Evolutionary conservation across 2,113 vertebrate genomes (phyloP).

Genomic region (Macquaria australasica): DNA sequence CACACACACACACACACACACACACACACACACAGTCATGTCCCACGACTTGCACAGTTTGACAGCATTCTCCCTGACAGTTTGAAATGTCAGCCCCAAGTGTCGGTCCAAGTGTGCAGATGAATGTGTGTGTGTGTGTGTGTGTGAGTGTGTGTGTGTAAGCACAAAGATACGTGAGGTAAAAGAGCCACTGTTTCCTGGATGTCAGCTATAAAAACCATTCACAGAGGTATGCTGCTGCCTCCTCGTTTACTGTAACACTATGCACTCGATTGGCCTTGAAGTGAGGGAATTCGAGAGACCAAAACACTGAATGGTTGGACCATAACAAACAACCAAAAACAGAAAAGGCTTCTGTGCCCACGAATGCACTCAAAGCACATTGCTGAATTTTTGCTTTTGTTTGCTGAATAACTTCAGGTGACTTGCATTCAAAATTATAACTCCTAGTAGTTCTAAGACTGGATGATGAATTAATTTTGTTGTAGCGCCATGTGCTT

Average conservation of each 20-base stretch:
- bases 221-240: slow-evolving; percentile 46
- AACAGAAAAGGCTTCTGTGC: slow-evolving; percentile 31
- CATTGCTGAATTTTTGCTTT: slow-evolving; percentile 31
- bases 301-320: slow-evolving; percentile 17
- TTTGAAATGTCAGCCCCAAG: slow-evolving; percentile 80
- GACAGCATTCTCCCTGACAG: slow-evolving; percentile 75
- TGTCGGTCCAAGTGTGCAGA: slow-evolving; percentile 64
- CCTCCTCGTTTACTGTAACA: slow-evolving; percentile 38
- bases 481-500: neutral
- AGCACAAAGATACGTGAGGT: slow-evolving; percentile 34
- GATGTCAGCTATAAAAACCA: slow-evolving; percentile 57
- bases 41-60: slow-evolving; percentile 66
- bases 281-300: slow-evolving; percentile 44
- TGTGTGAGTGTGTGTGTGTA: slow-evolving; percentile 30
- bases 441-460: neutral
- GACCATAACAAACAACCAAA: slow-evolving; percentile 33
- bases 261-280: slow-evolving; percentile 42
- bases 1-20: slow-evolving; percentile 8
- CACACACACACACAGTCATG: slow-evolving; percentile 32
- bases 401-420: slow-evolving; percentile 37
- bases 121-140: slow-evolving; percentile 43
- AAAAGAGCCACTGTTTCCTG: slow-evolving; percentile 52
- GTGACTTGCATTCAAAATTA: slow-evolving; percentile 32
- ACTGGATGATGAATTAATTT: neutral
- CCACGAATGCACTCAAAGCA: slow-evolving; percentile 33